Evolutionary conservation across 64 coral and sea anemone genomes (phyloP).

Genomic region (Stichodactyla mertensii): DNA sequence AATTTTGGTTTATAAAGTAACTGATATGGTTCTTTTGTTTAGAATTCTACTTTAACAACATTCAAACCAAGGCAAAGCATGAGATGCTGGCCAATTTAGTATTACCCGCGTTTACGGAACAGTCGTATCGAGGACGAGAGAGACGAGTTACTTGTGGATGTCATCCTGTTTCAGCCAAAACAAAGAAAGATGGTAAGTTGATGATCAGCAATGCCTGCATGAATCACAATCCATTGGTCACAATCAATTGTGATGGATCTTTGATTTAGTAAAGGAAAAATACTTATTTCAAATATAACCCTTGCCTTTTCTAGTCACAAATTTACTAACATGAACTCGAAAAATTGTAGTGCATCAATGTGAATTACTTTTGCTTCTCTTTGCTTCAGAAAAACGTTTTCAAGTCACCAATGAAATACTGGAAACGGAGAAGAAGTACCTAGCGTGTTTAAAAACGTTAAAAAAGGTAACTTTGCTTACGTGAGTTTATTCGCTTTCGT

Average conservation of each 20-base stretch:
- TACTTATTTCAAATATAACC: background rate
- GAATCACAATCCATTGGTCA: background rate
- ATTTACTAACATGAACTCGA: too few relatives aligned
- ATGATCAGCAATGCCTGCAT: background rate
- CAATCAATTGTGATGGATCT: background rate
- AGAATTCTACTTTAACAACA: slow-evolving; percentile 81
- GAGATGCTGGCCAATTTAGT: slow-evolving; percentile 86
- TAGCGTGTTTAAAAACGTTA: slow-evolving; percentile 67
- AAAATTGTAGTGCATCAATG: background rate
- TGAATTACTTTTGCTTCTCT: background rate
- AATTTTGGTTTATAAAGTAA: background rate
- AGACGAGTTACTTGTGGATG: slow-evolving; percentile 68
- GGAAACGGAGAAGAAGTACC: slow-evolving; percentile 86
- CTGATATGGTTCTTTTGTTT: background rate
- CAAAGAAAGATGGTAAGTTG: slow-evolving; percentile 78
- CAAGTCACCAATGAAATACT: slow-evolving; percentile 72
- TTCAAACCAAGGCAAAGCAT: slow-evolving; percentile 82
- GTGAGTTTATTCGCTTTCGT: background rate
- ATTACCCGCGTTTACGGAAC: slow-evolving; percentile 47
- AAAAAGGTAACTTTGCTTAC: slow-evolving; percentile 50
- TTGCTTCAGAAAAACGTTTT: slow-evolving; percentile 61
- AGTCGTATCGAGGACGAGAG: slow-evolving; percentile 29
- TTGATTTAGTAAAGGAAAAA: too few relatives aligned
- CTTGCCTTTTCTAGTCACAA: background rate
- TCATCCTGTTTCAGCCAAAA: slow-evolving; percentile 39